These are phyloP conservation scores for Brachyptera risi DNA, from an alignment of 2,888 invertebrate genomes.

Conservation along the genomic window DNA sequence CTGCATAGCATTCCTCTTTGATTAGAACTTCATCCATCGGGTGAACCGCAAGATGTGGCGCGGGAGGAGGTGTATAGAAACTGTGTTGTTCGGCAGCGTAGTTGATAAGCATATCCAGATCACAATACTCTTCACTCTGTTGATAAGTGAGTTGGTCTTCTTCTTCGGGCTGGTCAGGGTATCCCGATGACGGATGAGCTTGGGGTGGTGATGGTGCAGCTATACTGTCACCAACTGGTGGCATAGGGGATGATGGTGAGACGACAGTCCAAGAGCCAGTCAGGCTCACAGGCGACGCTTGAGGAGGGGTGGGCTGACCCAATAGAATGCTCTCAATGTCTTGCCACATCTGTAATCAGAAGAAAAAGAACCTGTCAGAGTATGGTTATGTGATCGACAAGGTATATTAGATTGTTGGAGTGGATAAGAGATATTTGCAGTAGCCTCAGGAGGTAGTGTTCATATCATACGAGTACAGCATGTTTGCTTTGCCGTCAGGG, in stretches of 20 bases:
- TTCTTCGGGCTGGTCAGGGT: slow-evolving; percentile 15
- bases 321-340: slow-evolving; percentile 47
- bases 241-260: slow-evolving; percentile 18
- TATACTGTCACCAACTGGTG: neutral
- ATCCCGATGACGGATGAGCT: slow-evolving; percentile 7
- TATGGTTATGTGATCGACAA: too few species aligned
- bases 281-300: slow-evolving; percentile 39
- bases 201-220: slow-evolving; percentile 8
- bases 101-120: slow-evolving; percentile 44
- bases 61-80: slow-evolving; percentile 34
- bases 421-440: too few species aligned
- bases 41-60: slow-evolving; percentile 12
- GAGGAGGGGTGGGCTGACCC: slow-evolving; percentile 41
- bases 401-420: too few species aligned
- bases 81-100: slow-evolving; percentile 43
- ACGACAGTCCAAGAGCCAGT: slow-evolving; percentile 35
- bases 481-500: neutral
- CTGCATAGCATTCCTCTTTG: slow-evolving; percentile 3
- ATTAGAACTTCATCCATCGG: slow-evolving; percentile 11
- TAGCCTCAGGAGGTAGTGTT: too few species aligned
- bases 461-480: neutral
- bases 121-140: slow-evolving; percentile 43
- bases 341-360: slow-evolving; percentile 47
- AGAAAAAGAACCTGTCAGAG: neutral
- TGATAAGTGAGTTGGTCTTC: slow-evolving; percentile 32